A percentile compares a stretch with the other conserved stretches of the same genome.
phyloP scores from a whole-genome alignment of 2,888 invertebrate genomes.

The Aspidiotus rigidus region DNA sequence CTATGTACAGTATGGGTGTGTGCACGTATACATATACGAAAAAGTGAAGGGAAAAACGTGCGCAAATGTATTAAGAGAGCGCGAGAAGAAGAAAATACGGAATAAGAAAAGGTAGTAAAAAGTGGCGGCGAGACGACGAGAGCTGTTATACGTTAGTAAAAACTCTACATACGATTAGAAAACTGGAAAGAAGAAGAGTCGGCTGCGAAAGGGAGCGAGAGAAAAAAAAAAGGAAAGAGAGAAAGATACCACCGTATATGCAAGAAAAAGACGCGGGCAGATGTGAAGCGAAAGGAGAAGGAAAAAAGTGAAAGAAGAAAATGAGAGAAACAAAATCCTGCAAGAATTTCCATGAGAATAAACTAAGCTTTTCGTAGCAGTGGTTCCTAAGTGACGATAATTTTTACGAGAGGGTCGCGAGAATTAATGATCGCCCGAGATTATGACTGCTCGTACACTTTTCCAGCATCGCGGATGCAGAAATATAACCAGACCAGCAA shows the following conservation, averaged over 20 bases:
- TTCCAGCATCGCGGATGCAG: not conserved
- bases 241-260: not conserved
- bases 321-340: conserved; percentile 28
- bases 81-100: not conserved
- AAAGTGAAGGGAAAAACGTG: not conserved
- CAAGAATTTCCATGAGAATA: conserved; percentile 32
- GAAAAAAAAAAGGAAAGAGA: not conserved
- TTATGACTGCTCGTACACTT: not conserved
- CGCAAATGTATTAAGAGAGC: conserved; percentile 2
- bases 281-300: not conserved
- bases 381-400: conserved; percentile 6
- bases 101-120: conserved; percentile 4
- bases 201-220: not conserved
- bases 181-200: not conserved
- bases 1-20: too few relatives aligned
- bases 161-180: conserved; percentile 4
- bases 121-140: conserved; percentile 1
- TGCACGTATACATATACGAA: too few relatives aligned
- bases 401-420: not conserved
- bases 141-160: not conserved
- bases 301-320: conserved; percentile 14
- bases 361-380: conserved; percentile 4
- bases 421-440: not conserved
- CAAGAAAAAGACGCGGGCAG: not conserved
- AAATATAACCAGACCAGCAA: not conserved